Conservation (phyloP, 2,113 vertebrate genomes). For the Pyrgilauda ruficollis region DNA sequence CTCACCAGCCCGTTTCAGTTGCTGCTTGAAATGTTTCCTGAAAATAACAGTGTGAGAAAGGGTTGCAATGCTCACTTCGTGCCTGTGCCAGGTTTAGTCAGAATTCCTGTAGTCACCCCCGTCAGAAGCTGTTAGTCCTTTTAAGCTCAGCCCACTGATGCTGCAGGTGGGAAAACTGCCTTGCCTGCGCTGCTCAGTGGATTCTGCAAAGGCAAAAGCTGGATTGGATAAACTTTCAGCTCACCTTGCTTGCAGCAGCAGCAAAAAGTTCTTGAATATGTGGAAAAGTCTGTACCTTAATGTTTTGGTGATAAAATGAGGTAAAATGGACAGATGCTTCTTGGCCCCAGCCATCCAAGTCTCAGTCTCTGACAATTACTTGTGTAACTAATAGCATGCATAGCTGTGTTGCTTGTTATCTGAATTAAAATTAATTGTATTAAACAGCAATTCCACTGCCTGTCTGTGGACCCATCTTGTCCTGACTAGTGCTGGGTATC, state of each 20-base stretch:
- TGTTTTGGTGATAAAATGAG: neutral
- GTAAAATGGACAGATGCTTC: neutral
- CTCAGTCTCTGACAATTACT: neutral
- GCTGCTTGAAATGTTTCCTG: neutral
- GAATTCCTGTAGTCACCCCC: neutral
- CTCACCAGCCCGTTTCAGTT: neutral
- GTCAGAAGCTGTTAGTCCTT: constrained; percentile 5
- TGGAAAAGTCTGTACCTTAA: neutral
- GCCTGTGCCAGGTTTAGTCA: neutral
- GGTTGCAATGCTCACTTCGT: neutral
- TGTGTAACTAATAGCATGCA: fast-evolving
- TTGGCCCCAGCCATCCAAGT: neutral
- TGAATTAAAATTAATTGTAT: neutral
- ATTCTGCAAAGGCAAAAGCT: neutral
- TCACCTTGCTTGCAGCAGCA: neutral
- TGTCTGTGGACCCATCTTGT: neutral
- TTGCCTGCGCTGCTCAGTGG: neutral
- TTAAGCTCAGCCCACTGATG: neutral
- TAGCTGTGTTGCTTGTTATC: neutral
- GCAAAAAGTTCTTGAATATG: neutral
- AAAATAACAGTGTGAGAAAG: neutral
- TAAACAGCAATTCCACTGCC: neutral
- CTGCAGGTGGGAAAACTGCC: neutral
- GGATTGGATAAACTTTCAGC: neutral
- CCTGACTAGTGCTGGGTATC: neutral